Evolutionary conservation across 2,888 invertebrate species (phyloP), one percentile per base, ranked within the genome.

Genomic region (Phymatocera aterrima): DNA sequence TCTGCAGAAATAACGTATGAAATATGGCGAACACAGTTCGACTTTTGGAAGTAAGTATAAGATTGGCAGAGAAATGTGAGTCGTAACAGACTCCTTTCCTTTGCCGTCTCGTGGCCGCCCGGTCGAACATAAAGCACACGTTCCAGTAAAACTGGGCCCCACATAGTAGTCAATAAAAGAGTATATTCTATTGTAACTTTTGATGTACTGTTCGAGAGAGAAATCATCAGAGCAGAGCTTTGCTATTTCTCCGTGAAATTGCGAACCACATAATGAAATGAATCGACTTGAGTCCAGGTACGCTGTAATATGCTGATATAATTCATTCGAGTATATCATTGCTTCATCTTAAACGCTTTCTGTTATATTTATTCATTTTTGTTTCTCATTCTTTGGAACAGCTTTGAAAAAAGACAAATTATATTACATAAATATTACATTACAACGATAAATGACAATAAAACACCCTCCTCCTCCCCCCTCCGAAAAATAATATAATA

Each of bases 401-500:
- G 40, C 4, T 5, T 40, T 5, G 8, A 8, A 40, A 40, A 8
- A 28, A 57, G 28, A 57, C 12, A 5, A 21, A 40, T 5, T 8
- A 8, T 40, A 40, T 40, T 5, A 51, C 60, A 28, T 18, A 24
- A 60, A 24, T 24, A 68, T 46, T 28, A 28, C 34, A 68, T 46
- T 46, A 8, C 15, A 34, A 34, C 31, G 18, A 48, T 70, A 48
- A 51, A 18, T 37, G 12, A 46, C n/a, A 51, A 72, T 48, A 48
- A 4, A 31, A 34, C 72, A 51, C 21, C n/a, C 40, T n/a, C n/a
- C n/a, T n/a, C n/a, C n/a, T n/a, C n/a, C n/a, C n/a, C n/a, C n/a
- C n/a, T n/a, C n/a, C n/a, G 40, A 28, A 40, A 43, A 12, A 57
- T 21, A 21, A 34, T 57, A 57, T 75, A 31, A 75, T 75, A 57